Evolutionary conservation across 2,888 invertebrate species (phyloP), one percentile per base, ranked within the genome.

Genomic region (Gortyna flavago): DNA sequence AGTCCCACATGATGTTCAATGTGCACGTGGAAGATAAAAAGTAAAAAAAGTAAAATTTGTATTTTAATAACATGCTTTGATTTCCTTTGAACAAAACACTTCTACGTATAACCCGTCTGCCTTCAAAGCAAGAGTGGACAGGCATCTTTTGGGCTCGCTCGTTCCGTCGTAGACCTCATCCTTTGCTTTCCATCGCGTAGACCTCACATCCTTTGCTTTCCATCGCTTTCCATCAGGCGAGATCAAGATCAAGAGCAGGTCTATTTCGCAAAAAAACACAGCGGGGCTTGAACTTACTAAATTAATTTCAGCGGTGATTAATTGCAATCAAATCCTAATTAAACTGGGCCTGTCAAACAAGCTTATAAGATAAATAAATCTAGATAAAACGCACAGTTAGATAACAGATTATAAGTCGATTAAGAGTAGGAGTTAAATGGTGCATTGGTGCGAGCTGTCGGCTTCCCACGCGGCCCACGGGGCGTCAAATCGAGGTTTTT

Each of bases 401-500:
- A 77, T 82, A 85, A 81, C 81, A 87, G 67, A 84, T 83, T 83
- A 88, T 78, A 82, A 77, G 75, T 64, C 75, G 76, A 82, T 88
- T 87, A 86, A 66, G 67, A 77, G 44, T 57, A 80, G 85, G 86
- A 90, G 87, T 90, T 90, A 91, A 92, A 72, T 59, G 67, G 65
- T 79, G 62, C 84, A 84, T 80, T 93, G 92, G 92, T 93, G 91
- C 89, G 90, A 93, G 92, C 81, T 88, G 83, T 79, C 71, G 79
- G 83, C 89, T 95, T 96, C 96, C 94, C 96, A 96, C 96, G 96
- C 93, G 89, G 90, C 81, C 84, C 92, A 94, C 87, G 78, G 82
- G 88, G 91, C 96, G 93, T 93, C 94, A 95, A 96, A 96, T 96
- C 93, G 93, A 92, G 91, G 93, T 94, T 94, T 93, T 94, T 93